Evolutionary conservation across 2,113 vertebrate species (phyloP).

Genomic region (Phrynocephalus versicolor): DNA sequence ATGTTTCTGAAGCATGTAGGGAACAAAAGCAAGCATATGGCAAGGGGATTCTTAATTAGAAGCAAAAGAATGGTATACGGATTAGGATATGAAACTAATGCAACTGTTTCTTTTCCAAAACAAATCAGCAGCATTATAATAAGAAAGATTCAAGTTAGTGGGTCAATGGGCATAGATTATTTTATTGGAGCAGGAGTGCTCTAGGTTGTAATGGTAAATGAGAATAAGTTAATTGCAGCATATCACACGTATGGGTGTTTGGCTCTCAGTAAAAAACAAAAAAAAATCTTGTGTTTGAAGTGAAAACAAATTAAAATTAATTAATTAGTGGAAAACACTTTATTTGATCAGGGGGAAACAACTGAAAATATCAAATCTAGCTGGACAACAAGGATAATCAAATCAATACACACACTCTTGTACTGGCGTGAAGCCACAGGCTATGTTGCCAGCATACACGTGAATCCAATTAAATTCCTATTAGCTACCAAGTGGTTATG

Average conservation of each 20-base stretch:
- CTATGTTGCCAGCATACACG: constrained; percentile 42
- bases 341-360: constrained; percentile 61
- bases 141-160: constrained; percentile 10
- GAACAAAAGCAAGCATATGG: neutral
- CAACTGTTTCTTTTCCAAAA: constrained; percentile 10
- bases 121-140: rapidly evolving
- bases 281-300: constrained; percentile 59
- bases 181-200: constrained; percentile 29
- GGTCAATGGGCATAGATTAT: neutral
- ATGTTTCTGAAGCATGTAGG: neutral
- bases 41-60: constrained; percentile 4
- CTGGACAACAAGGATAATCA: constrained; percentile 66
- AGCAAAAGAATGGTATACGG: neutral
- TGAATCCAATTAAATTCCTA: constrained; percentile 38
- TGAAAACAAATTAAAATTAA: constrained; percentile 60
- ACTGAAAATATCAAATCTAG: constrained; percentile 63
- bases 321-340: constrained; percentile 62
- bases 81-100: neutral
- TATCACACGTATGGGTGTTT: constrained; percentile 28
- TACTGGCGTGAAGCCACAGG: constrained; percentile 55
- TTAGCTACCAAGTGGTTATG: constrained; percentile 37
- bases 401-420: constrained; percentile 61
- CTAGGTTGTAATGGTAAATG: constrained; percentile 24
- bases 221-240: neutral
- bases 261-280: constrained; percentile 59